phyloP scores from a whole-genome alignment of 2,113 vertebrate genomes.

The Heliornis fulica region DNA sequence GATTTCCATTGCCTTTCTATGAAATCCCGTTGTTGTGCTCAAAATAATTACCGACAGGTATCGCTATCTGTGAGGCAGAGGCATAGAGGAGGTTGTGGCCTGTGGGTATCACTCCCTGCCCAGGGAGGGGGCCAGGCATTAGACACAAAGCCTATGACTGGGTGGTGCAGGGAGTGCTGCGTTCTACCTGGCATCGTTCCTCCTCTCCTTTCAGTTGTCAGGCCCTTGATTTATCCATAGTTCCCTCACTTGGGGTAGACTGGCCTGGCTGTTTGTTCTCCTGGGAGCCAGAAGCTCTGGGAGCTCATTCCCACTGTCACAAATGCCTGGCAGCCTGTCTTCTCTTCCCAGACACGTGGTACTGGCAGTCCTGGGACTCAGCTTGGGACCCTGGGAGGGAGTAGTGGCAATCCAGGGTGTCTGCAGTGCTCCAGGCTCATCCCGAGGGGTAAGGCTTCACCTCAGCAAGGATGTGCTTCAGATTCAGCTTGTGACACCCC shows the following conservation, averaged over 20 bases:
- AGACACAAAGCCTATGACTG: background rate
- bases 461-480: background rate
- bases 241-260: fast-evolving
- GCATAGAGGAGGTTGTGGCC: background rate
- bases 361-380: background rate
- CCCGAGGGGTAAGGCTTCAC: background rate
- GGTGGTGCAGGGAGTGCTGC: no score
- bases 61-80: background rate
- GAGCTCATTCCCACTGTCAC: background rate
- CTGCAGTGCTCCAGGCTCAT: background rate
- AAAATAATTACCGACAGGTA: background rate
- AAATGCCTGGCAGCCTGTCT: background rate
- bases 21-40: background rate
- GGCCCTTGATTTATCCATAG: background rate
- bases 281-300: background rate
- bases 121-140: background rate
- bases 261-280: background rate
- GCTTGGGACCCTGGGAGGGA: background rate
- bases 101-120: background rate
- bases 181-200: background rate
- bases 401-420: background rate
- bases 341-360: background rate
- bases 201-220: background rate
- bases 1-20: background rate
- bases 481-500: background rate